Base-by-base conservation (phyloP, 30 jellyfish, hydroid and myxozoan species). In the Cassiopea xamachana region DNA sequence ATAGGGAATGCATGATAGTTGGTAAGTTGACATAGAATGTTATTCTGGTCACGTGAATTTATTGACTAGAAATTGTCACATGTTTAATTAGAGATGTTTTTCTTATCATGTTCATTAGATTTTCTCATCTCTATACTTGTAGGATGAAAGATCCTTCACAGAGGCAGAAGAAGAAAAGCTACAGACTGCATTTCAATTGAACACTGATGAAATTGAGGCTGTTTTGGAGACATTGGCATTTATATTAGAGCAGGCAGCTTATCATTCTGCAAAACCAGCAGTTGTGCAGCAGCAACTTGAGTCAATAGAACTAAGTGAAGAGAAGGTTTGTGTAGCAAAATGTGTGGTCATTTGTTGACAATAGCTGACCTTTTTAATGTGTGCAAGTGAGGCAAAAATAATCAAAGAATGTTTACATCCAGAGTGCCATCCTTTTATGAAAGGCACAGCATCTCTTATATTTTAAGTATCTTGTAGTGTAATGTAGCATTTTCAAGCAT, bases 121-220 rank as follows among this genome's bases (percentile, higher is more conserved):
- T 27, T 27, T 27, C 39, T 27, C 1, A 46, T 71, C 51, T 39
- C 69, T 16, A 59, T 2, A 1, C 0, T 14, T n/a, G n/a, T 55
- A 94, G 99, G 97, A 96, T 89, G 99, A 96, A 62, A 85, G 89
- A n/a, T 93, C 97, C 13, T 96, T 96, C 81, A 89, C 97, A 18
- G 93, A 78, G 8, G 99, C 89, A 77, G 99, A 96, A 78, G 98
- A 92, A 69, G 96, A 92, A 49, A 88, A 89, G 75, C 88, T 96
- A 16, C 98, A 89, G 62, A 89, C 90, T 3, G 98, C 98, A 18
- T 92, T 96, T 50, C 93, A 90, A 43, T 68, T 96, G 88, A 70
- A 78, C 50, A 55, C 75, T n/a, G 97, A 89, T 18, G 98, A 96
- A 59, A 90, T 96, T 77, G 96, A 73, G 50, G 83, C 83, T 16